Conservation (phyloP, 2,113 vertebrate genomes). For the Brachionichthys hirsutus region DNA sequence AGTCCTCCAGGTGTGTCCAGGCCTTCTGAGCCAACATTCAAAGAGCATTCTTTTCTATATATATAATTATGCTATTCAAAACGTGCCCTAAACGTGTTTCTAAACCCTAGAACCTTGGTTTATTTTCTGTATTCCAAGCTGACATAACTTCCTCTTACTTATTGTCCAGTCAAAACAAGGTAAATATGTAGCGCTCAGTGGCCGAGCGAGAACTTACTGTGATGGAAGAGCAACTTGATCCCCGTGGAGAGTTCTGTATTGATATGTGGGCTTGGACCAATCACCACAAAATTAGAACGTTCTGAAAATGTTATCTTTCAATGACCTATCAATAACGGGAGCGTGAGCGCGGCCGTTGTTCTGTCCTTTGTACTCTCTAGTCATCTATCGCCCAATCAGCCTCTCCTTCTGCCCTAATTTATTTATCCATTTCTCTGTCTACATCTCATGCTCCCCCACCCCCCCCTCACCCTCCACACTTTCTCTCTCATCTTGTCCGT, state of each 20-base stretch:
- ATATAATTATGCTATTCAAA: too few species aligned
- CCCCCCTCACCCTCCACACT: too few species aligned
- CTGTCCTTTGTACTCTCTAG: slow-evolving; percentile 19
- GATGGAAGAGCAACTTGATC: slow-evolving; percentile 13
- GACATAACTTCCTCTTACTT: too few species aligned
- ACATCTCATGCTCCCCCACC: slow-evolving; percentile 12
- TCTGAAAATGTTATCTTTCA: slow-evolving; percentile 65
- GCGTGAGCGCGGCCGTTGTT: slow-evolving; percentile 34
- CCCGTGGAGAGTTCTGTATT: slow-evolving; percentile 14
- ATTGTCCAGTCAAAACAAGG: too few species aligned
- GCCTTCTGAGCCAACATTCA: too few species aligned
- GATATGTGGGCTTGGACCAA: slow-evolving; percentile 31
- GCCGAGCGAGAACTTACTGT: slow-evolving; percentile 4
- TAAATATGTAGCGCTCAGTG: not conserved
- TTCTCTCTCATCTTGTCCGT: slow-evolving; percentile 39
- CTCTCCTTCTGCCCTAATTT: slow-evolving; percentile 15
- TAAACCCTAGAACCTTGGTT: too few species aligned
- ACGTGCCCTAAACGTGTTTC: too few species aligned
- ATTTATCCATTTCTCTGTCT: not conserved
- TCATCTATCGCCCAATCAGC: slow-evolving; percentile 19
- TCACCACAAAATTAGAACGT: slow-evolving; percentile 54
- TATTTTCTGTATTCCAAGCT: too few species aligned
- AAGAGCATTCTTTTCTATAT: too few species aligned
- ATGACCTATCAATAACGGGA: slow-evolving; percentile 64
- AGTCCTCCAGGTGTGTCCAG: too few species aligned